A percentile compares a stretch with the other conserved stretches of the same genome.
Evolutionary conservation across 2,888 invertebrate species (phyloP).

Genomic region (Heliconius cydno): DNA sequence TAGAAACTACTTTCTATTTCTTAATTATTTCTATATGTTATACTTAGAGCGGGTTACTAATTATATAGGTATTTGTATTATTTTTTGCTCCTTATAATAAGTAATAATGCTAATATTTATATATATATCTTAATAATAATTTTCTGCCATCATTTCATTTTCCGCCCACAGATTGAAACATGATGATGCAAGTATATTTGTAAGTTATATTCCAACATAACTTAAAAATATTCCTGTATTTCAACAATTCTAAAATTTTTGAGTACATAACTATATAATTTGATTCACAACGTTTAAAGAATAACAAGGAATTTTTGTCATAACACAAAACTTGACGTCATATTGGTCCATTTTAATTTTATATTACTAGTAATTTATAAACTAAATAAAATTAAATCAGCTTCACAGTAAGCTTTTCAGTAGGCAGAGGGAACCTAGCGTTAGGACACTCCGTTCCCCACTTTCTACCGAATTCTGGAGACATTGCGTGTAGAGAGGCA

Average conservation of each 20-base stretch:
- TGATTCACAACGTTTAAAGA: conserved; percentile 15
- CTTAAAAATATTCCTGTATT: neutral
- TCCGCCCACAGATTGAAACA: neutral
- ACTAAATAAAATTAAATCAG: too few relatives aligned
- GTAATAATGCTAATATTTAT: too few relatives aligned
- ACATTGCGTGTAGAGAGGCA: too few relatives aligned
- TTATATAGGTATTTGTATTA: neutral
- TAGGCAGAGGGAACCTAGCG: too few relatives aligned
- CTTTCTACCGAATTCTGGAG: too few relatives aligned
- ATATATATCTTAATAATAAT: too few relatives aligned
- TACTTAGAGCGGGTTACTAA: neutral
- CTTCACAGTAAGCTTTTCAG: too few relatives aligned
- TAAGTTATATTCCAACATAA: neutral
- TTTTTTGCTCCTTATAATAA: neutral
- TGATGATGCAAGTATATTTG: neutral
- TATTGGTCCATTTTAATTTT: neutral
- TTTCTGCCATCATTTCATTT: too few relatives aligned
- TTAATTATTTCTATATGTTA: neutral
- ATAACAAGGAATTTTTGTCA: conserved; percentile 1
- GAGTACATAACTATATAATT: neutral
- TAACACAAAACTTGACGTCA: conserved; percentile 1
- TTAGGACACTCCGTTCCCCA: too few relatives aligned
- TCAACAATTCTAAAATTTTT: neutral
- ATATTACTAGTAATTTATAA: neutral
- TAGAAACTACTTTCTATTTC: neutral